Evolutionary conservation across 2,888 invertebrate genomes (phyloP).

Genomic region (Drosophila eohydei): DNA sequence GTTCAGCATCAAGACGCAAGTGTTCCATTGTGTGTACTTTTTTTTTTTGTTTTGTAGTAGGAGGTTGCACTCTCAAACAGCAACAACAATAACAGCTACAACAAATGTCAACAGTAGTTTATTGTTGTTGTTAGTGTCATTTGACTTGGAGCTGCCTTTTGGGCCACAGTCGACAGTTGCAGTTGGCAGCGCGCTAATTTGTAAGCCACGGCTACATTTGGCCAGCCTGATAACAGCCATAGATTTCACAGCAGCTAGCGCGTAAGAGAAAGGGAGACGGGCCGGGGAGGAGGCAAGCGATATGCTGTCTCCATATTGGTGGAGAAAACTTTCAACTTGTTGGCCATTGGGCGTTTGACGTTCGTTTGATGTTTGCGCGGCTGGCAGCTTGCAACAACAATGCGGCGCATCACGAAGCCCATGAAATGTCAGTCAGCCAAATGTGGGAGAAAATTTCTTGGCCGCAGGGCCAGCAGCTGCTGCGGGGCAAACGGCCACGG

Average conservation of each 20-base stretch:
- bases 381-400: slow-evolving; percentile 24
- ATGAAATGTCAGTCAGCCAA: slow-evolving; percentile 74
- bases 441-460: slow-evolving; percentile 59
- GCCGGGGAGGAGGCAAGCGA: slow-evolving; percentile 23
- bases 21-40: slow-evolving; percentile 71
- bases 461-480: slow-evolving; percentile 48
- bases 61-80: slow-evolving; percentile 49
- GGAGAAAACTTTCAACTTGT: slow-evolving; percentile 70
- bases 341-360: slow-evolving; percentile 74
- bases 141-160: slow-evolving; percentile 77
- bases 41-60: slow-evolving; percentile 43
- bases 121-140: slow-evolving; percentile 80
- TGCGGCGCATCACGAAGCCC: slow-evolving; percentile 70
- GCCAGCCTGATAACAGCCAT: slow-evolving; percentile 68
- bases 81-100: slow-evolving; percentile 32
- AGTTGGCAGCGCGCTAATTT: slow-evolving; percentile 79
- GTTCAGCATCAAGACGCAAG: slow-evolving; percentile 61
- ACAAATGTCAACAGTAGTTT: slow-evolving; percentile 79
- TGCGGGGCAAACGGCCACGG: slow-evolving; percentile 16
- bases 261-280: neutral
- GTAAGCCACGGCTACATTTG: slow-evolving; percentile 74
- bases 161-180: slow-evolving; percentile 71
- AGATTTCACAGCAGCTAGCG: slow-evolving; percentile 36
- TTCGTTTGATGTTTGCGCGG: slow-evolving; percentile 71
- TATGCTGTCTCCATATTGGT: slow-evolving; percentile 68